A percentile compares a stretch with the other conserved stretches of the same genome.
Evolutionary conservation across 2,888 invertebrate species (phyloP).

Genomic region (Gortyna flavago): DNA sequence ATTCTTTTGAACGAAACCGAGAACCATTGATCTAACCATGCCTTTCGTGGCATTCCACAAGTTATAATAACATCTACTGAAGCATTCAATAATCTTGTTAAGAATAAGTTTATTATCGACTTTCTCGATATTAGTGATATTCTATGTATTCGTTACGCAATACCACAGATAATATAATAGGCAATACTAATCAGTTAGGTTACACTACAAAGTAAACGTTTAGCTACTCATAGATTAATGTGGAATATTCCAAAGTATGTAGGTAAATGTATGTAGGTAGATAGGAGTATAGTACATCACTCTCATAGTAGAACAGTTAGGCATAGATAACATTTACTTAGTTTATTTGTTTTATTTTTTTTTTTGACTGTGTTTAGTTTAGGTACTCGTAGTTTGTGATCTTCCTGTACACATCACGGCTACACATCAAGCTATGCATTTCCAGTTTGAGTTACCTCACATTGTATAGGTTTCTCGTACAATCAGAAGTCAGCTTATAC

Average conservation of each 20-base stretch:
- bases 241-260: slow-evolving; percentile 8
- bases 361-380: too few species aligned
- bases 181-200: slow-evolving; percentile 35
- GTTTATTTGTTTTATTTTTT: too few species aligned
- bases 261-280: too few species aligned
- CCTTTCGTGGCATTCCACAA: not conserved
- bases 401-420: too few species aligned
- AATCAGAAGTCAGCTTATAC: too few species aligned
- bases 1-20: slow-evolving; percentile 40
- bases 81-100: slow-evolving; percentile 37
- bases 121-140: slow-evolving; percentile 56
- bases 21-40: slow-evolving; percentile 8
- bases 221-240: slow-evolving; percentile 10
- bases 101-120: slow-evolving; percentile 43
- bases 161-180: too few species aligned
- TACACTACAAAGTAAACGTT: slow-evolving; percentile 29
- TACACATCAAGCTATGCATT: too few species aligned
- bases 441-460: too few species aligned
- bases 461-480: too few species aligned
- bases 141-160: slow-evolving; percentile 36
- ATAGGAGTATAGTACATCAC: not conserved
- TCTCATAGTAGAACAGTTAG: not conserved
- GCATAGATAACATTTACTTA: not conserved
- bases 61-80: slow-evolving; percentile 5
- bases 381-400: too few species aligned